Evolutionary conservation across 2,113 vertebrate species (phyloP).

Genomic region (Megaceryle maxima): DNA sequence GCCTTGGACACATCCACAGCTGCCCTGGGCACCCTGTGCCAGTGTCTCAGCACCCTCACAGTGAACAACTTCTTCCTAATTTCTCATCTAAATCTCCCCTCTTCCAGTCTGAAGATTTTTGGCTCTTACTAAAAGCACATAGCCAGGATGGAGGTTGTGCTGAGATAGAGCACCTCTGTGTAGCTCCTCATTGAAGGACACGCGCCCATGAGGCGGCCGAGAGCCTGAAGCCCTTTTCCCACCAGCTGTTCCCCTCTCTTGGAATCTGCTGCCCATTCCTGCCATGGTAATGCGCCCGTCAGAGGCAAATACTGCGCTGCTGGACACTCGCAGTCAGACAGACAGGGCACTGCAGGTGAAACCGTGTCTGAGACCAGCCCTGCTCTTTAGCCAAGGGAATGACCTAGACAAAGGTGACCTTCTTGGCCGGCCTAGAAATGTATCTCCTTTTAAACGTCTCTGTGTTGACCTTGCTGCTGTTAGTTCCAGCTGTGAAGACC

Average conservation of each 20-base stretch:
- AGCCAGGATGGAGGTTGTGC: neutral
- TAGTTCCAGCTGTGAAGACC: neutral
- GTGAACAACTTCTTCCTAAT: too few relatives aligned
- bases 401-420: neutral
- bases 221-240: neutral
- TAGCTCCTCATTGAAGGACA: neutral
- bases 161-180: neutral
- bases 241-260: neutral
- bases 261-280: neutral
- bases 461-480: neutral
- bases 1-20: too few relatives aligned
- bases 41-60: too few relatives aligned
- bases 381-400: neutral
- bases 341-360: neutral
- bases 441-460: neutral
- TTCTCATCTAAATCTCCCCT: too few relatives aligned
- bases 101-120: too few relatives aligned
- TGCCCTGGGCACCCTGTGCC: too few relatives aligned
- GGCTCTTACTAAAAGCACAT: neutral
- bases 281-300: fast-evolving
- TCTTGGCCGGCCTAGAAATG: neutral
- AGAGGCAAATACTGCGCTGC: fast-evolving
- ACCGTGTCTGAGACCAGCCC: too few relatives aligned
- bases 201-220: fast-evolving
- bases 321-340: neutral